Conservation (phyloP, 1,140 invertebrate species). For the Caenorhabditis tropicalis region DNA sequence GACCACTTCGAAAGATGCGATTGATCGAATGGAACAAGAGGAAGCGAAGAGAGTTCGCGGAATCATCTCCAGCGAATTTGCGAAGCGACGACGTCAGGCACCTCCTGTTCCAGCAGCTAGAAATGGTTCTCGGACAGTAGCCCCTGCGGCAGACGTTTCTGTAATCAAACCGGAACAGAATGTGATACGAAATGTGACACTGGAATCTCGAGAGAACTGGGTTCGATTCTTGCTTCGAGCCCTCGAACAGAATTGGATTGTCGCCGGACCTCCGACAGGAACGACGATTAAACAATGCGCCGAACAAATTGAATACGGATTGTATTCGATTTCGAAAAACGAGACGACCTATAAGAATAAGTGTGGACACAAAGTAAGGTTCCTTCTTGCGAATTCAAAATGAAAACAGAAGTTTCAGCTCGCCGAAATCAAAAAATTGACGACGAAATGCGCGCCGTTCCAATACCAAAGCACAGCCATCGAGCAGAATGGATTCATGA, state of each 20-base stretch:
- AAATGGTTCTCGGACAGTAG: neutral
- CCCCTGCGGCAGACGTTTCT: neutral
- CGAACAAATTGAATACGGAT: neutral
- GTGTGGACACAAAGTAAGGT: neutral
- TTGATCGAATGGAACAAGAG: slow-evolving; percentile 4
- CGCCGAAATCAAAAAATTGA: slow-evolving; percentile 35
- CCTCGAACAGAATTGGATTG: neutral
- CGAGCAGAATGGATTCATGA: slow-evolving; percentile 15
- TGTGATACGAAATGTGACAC: neutral
- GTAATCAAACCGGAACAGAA: slow-evolving; percentile 8
- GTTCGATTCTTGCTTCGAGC: neutral
- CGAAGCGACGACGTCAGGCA: neutral
- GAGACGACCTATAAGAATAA: slow-evolving; percentile 40
- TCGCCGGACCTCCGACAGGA: neutral
- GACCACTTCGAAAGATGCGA: neutral
- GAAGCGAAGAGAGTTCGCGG: slow-evolving; percentile 21
- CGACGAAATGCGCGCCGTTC: neutral
- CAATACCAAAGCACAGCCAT: neutral
- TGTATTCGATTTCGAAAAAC: slow-evolving; percentile 35
- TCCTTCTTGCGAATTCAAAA: neutral
- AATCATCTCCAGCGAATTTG: neutral
- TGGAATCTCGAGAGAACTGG: slow-evolving; percentile 4
- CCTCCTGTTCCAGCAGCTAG: neutral
- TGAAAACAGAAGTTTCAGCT: slow-evolving; percentile 2
- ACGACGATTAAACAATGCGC: neutral